A percentile compares a stretch with the other conserved stretches of the same genome.
These are phyloP conservation scores for Eristalis tenax DNA, from an alignment of 2,888 invertebrate species.

Conservation along the genomic window DNA sequence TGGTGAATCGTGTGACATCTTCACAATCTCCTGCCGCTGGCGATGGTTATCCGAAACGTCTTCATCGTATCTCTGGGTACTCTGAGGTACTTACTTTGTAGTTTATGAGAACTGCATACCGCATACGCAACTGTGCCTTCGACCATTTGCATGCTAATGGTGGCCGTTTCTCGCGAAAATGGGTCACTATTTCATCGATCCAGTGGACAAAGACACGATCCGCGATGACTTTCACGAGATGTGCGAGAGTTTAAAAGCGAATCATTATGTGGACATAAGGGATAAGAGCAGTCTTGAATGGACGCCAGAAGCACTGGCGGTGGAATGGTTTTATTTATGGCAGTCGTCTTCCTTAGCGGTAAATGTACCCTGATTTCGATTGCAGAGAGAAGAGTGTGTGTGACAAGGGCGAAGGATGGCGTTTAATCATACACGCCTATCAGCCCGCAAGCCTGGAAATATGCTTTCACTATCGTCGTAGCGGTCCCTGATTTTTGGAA, in stretches of 20 bases:
- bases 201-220: not conserved
- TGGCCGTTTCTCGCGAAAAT: not conserved
- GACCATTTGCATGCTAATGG: not conserved
- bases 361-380: not conserved
- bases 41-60: not conserved
- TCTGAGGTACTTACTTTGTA: not conserved
- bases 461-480: not conserved
- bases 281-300: not conserved
- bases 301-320: not conserved
- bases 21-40: not conserved
- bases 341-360: not conserved
- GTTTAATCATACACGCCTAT: not conserved
- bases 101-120: not conserved
- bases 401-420: not conserved
- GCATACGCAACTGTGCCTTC: too few species aligned
- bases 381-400: too few species aligned
- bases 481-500: too few species aligned
- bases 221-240: not conserved
- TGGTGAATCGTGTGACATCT: conserved; percentile 7
- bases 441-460: not conserved
- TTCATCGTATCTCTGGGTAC: not conserved
- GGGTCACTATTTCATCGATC: not conserved
- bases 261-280: not conserved
- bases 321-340: not conserved
- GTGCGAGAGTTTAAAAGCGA: not conserved